Conservation (phyloP, 2,797 vertebrate genomes). For the Fringilla coelebs region DNA sequence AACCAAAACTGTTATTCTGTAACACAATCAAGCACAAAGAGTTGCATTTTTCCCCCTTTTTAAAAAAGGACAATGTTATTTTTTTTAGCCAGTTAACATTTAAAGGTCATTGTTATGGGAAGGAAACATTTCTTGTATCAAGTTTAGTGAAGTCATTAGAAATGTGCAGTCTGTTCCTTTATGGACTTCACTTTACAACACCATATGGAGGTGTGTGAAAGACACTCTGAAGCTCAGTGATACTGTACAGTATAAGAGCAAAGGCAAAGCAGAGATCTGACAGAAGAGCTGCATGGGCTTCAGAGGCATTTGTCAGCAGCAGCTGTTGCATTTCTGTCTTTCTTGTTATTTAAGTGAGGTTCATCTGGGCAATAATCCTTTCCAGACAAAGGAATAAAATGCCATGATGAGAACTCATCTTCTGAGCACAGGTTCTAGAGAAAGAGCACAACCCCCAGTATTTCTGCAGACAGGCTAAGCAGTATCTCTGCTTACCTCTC, state of each 20-base stretch:
- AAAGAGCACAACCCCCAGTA: background rate
- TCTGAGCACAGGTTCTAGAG: background rate
- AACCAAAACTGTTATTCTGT: background rate
- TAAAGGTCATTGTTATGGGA: slow-evolving; percentile 46
- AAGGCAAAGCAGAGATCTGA: slow-evolving; percentile 25
- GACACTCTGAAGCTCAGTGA: background rate
- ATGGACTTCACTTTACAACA: slow-evolving; percentile 9
- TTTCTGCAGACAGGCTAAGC: background rate
- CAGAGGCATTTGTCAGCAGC: slow-evolving; percentile 26
- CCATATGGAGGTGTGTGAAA: slow-evolving; percentile 14
- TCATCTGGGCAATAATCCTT: slow-evolving; percentile 16
- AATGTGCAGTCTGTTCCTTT: background rate
- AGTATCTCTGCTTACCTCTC: background rate
- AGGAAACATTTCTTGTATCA: slow-evolving; percentile 30
- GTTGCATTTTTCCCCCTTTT: background rate
- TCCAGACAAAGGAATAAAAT: background rate
- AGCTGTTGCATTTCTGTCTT: background rate
- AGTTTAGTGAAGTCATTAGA: slow-evolving; percentile 11
- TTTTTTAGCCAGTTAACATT: slow-evolving; percentile 61
- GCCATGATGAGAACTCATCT: background rate
- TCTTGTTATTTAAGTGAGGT: slow-evolving; percentile 8
- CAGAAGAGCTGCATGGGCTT: background rate
- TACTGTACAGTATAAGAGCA: background rate
- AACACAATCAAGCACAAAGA: slow-evolving; percentile 2
- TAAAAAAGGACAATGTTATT: background rate